These are phyloP conservation scores for Andricus grossulariae DNA, from an alignment of 1,140 invertebrate genomes.

Conservation along the genomic window DNA sequence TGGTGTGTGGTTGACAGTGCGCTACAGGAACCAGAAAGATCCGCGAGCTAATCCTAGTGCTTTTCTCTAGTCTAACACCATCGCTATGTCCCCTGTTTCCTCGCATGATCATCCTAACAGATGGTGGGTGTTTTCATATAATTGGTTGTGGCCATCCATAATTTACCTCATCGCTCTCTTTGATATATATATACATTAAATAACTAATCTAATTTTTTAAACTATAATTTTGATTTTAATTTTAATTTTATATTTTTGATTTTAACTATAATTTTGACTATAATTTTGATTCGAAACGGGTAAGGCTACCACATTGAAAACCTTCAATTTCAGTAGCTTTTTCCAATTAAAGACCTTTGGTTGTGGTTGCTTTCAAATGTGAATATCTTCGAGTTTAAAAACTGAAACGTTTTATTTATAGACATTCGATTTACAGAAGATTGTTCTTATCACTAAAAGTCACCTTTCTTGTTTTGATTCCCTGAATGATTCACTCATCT, in stretches of 20 bases:
- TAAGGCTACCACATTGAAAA: too few species aligned
- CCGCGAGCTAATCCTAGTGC: constrained; percentile 95
- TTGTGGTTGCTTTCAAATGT: neutral
- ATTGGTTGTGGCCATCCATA: constrained; percentile 51
- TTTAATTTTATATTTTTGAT: too few species aligned
- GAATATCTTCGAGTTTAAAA: neutral
- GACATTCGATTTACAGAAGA: neutral
- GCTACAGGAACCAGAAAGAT: constrained; percentile 98
- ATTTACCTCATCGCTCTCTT: constrained; percentile 14
- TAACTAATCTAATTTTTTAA: neutral
- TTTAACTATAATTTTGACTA: neutral
- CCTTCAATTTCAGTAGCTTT: neutral
- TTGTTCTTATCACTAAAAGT: constrained; percentile 37
- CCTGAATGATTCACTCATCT: too few species aligned
- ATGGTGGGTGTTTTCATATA: constrained; percentile 73
- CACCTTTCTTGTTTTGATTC: constrained; percentile 1
- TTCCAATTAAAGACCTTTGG: neutral
- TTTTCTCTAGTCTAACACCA: constrained; percentile 88
- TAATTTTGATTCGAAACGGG: too few species aligned
- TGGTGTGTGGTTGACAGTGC: constrained; percentile 96
- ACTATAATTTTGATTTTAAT: neutral
- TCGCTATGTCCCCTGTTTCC: constrained; percentile 72
- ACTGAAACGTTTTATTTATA: neutral
- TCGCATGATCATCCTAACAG: constrained; percentile 69
- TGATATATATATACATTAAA: constrained; percentile 15